These are phyloP conservation scores for Lepidiolamprologus cunningtoni DNA, from an alignment of 2,113 vertebrate genomes.

Conservation along the genomic window DNA sequence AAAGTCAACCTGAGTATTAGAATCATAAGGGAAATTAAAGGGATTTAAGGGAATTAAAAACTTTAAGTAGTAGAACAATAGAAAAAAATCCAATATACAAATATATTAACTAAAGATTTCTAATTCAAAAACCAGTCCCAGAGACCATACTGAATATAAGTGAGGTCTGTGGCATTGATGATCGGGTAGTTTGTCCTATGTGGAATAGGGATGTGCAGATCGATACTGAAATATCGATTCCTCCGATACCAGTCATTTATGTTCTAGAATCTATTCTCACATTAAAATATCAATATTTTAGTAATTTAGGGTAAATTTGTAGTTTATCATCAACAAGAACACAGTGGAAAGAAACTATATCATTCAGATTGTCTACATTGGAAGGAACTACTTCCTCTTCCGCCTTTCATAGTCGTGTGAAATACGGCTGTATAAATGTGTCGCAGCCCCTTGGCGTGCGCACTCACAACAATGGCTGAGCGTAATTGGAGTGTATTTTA, in stretches of 20 bases:
- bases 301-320: not conserved
- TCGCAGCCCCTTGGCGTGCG: accelerated
- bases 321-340: not conserved
- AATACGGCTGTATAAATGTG: not conserved
- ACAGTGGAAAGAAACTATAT: not conserved
- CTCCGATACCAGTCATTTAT: not conserved
- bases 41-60: not conserved
- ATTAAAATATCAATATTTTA: not conserved
- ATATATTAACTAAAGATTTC: not conserved
- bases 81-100: not conserved
- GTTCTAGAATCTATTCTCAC: not conserved
- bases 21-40: not conserved
- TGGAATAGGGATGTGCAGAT: not conserved
- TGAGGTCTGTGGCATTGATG: not conserved
- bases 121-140: not conserved
- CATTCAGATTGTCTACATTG: not conserved
- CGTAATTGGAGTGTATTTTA: not conserved
- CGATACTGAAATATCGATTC: not conserved
- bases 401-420: accelerated
- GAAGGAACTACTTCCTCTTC: not conserved
- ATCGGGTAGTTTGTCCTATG: not conserved
- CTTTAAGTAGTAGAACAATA: not conserved
- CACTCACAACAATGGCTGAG: not conserved
- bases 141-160: not conserved
- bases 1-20: not conserved